phyloP scores from a whole-genome alignment of 2,797 vertebrate genomes.

The Tenualosa thibaudeaui region DNA sequence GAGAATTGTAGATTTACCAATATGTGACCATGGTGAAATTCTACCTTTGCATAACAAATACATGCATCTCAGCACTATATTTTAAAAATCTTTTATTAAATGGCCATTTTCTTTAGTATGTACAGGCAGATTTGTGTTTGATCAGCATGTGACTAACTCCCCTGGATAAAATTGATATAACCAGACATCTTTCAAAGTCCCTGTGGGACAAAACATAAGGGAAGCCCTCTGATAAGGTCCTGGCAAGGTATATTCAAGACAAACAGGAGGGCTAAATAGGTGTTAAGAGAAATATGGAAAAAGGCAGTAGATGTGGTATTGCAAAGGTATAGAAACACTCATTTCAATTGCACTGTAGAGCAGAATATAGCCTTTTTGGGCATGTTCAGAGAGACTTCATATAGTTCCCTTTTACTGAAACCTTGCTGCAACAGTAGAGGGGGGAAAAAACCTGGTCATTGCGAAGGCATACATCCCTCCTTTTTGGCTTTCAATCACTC shows the following conservation, averaged over 20 bases:
- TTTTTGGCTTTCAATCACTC: slow-evolving; percentile 4
- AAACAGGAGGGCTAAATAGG: slow-evolving; percentile 16
- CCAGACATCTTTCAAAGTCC: slow-evolving; percentile 33
- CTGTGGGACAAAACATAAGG: slow-evolving; percentile 41
- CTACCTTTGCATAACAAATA: not conserved
- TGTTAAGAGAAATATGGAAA: slow-evolving; percentile 14
- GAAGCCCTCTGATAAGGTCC: slow-evolving; percentile 29
- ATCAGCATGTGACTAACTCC: slow-evolving; percentile 51
- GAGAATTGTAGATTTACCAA: not conserved
- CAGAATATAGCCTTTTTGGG: not conserved
- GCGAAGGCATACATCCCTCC: not conserved
- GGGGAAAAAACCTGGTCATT: not conserved
- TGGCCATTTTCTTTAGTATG: slow-evolving; percentile 68
- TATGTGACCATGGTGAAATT: not conserved
- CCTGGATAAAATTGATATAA: slow-evolving; percentile 29
- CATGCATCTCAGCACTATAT: not conserved
- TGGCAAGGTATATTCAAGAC: slow-evolving; percentile 18
- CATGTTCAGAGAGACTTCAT: slow-evolving; percentile 11
- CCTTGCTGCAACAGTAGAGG: not conserved
- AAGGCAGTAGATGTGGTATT: slow-evolving; percentile 21
- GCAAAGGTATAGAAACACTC: slow-evolving; percentile 9
- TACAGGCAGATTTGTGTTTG: slow-evolving; percentile 74
- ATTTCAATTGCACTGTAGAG: slow-evolving; percentile 15
- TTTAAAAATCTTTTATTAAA: slow-evolving; percentile 62
- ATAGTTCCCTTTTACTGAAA: not conserved